Percentiles rank a stretch among this genome's conserved stretches.
phyloP scores from a whole-genome alignment of 2,113 vertebrate genomes.

The Montifringilla adamsi region DNA sequence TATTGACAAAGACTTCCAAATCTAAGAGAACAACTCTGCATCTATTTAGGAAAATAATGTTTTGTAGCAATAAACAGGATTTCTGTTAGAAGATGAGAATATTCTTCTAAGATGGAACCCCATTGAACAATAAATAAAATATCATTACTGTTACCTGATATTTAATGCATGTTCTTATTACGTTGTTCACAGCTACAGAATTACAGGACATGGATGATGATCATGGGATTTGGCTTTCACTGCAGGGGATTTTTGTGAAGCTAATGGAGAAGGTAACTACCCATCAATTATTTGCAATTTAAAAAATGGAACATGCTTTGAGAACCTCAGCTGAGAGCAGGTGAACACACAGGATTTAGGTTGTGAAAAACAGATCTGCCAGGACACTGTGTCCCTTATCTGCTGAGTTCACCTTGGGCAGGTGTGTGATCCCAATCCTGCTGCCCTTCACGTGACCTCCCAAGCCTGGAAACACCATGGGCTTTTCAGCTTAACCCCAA shows the following conservation, averaged over 20 bases:
- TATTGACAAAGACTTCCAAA: neutral
- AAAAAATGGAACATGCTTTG: neutral
- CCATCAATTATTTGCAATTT: neutral
- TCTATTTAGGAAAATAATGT: neutral
- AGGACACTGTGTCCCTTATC: neutral
- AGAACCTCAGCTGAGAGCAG: neutral
- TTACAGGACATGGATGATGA: neutral
- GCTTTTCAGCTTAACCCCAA: neutral
- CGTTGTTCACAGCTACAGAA: neutral
- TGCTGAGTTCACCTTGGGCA: neutral
- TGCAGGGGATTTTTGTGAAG: neutral
- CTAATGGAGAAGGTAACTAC: neutral
- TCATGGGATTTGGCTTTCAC: neutral
- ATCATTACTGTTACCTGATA: neutral
- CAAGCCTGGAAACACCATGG: neutral
- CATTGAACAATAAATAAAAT: neutral
- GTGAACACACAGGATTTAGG: neutral
- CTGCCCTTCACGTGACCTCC: neutral
- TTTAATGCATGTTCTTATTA: neutral
- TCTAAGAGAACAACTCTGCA: neutral
- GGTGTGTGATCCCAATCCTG: neutral
- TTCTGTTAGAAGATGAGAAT: neutral
- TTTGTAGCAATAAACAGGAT: neutral
- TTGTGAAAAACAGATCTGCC: neutral
- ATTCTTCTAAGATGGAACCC: neutral